Evolutionary conservation across 2,113 vertebrate species (phyloP), one percentile per base, ranked within the genome.

Genomic region (Piaya cayana): DNA sequence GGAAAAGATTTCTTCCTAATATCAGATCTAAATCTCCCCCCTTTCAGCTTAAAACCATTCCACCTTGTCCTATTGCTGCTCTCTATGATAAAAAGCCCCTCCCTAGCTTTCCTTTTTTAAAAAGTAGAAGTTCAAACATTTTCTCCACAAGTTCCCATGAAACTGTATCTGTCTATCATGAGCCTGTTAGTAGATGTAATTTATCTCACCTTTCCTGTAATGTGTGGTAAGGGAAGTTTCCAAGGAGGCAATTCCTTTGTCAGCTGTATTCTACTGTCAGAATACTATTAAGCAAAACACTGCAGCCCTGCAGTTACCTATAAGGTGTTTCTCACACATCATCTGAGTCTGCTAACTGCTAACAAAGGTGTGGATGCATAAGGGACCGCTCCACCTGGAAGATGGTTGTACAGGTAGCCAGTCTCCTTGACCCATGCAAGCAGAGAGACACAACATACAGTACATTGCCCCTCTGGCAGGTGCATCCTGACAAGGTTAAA

Each of bases 311-410:
- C 39, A 49, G 43, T 70, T 30, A 69, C 45, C 37, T 0, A 3
- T 30, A 22, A 68, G 67, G 75, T 19, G 14, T 26, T 87, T 71
- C 49, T 77, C 76, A 68, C 8, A 50, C 47, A 26, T 56, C 3
- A 37, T 14, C 2, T 21, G 39, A 36, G 72, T 76, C 74, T 91
- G 86, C 86, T 81, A 88, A 86, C 82, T 93, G 82, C 55, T 70
- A 22, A 32, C 32, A 43, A 53, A n/a, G 86, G 56, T 63, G 47
- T 77, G 62, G 37, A 27, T 67, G 72, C 8, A 8, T 6, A 4
- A 11, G 39, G 62, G 56, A 60, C 67, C 0, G 4, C 34, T 65
- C 39, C 64, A 21, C 65, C 49, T 45, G 77, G 34, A 60, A 49
- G 43, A 6, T 50, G 69, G 45, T 39, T 53, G n/a, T 52, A 12